Evolutionary conservation across 2,113 vertebrate genomes (phyloP).

Genomic region (Accipiter virgatus): DNA sequence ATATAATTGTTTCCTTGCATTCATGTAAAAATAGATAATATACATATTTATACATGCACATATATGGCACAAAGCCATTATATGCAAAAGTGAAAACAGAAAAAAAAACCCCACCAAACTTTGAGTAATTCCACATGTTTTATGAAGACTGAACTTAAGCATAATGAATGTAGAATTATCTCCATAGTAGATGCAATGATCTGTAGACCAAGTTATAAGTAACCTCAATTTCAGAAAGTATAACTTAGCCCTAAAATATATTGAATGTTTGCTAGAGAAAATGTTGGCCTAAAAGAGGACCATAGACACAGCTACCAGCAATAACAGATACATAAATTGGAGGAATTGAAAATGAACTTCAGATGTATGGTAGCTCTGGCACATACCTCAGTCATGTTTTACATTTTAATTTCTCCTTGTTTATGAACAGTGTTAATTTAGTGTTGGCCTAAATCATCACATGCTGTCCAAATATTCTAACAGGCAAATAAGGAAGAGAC

Average conservation of each 20-base stretch:
- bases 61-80: background rate
- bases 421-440: background rate
- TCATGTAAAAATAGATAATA: background rate
- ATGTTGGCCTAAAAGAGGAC: background rate
- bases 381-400: background rate
- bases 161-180: background rate
- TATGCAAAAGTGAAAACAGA: background rate
- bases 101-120: background rate
- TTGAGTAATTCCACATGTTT: background rate
- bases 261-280: background rate
- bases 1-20: background rate
- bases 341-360: background rate
- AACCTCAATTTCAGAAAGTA: background rate
- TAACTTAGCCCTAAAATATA: background rate
- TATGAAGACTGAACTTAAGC: background rate
- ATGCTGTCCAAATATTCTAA: background rate
- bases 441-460: background rate
- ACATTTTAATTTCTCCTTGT: background rate
- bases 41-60: background rate
- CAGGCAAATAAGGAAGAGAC: background rate
- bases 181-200: background rate
- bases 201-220: background rate
- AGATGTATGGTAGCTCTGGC: background rate
- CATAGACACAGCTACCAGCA: background rate
- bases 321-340: background rate